Conservation (phyloP, 1,140 invertebrate genomes). For the Drosophila pectinifera region DNA sequence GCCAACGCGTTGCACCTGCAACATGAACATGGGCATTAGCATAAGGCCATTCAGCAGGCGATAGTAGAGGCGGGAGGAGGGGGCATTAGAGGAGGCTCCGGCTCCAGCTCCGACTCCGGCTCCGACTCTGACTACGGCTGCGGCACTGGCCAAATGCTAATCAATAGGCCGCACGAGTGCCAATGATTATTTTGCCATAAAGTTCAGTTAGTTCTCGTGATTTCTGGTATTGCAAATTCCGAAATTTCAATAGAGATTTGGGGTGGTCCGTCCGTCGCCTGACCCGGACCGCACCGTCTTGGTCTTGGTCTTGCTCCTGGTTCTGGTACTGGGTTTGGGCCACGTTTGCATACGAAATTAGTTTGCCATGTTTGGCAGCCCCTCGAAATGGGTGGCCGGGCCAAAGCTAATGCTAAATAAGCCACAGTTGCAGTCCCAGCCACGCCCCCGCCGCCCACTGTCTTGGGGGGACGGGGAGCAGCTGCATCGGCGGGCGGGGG, state of each 20-base stretch:
- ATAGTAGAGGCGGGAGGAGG: constrained; percentile 4
- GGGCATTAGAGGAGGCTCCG: neutral
- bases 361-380: constrained; percentile 58
- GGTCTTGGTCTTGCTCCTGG: neutral
- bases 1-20: constrained; percentile 77
- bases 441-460: constrained; percentile 34
- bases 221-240: constrained; percentile 44
- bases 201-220: constrained; percentile 75
- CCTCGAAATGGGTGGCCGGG: constrained; percentile 39
- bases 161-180: constrained; percentile 80
- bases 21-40: constrained; percentile 67
- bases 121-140: too few species aligned
- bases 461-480: constrained; percentile 24
- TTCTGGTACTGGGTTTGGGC: constrained; percentile 25
- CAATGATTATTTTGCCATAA: constrained; percentile 83
- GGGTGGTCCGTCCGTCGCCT: constrained; percentile 36
- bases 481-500: constrained; percentile 31
- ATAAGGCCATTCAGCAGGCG: constrained; percentile 46
- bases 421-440: constrained; percentile 42
- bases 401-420: constrained; percentile 79
- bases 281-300: constrained; percentile 21
- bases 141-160: constrained; percentile 61
- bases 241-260: constrained; percentile 75
- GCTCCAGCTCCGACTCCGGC: too few species aligned
- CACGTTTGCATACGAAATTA: constrained; percentile 63